Evolutionary conservation across 1,140 invertebrate species (phyloP), one percentile per base, ranked within the genome.

Genomic region (Caenorhabditis remanei): DNA sequence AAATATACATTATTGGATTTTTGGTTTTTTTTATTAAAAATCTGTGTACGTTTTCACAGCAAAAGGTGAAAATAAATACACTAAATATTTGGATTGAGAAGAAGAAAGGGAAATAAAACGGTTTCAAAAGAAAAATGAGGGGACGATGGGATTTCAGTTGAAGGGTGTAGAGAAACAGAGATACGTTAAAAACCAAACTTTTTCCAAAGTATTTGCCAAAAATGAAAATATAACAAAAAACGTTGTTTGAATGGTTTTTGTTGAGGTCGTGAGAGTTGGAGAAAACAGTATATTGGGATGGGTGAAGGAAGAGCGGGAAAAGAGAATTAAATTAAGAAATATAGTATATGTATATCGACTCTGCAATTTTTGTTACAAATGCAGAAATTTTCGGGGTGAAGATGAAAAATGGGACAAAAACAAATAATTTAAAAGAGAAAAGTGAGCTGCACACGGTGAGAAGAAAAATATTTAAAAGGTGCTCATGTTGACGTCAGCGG

Each of bases 401-500:
- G 14, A 46, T 19, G 6, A 46, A 46, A 48, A n/a, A 21, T 14
- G 19, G 43, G 67, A n/a, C 19, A 41, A 50, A 41, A 46, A 46
- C 13, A 79, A 32, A 79, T 79, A 79, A 79, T 79, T 79, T 79
- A 79, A 79, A 79, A 79, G 19, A 40, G n/a, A 79, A 79, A 79
- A 50, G 46, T 71, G 46, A 79, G 46, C n/a, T 48, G 4, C 71
- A 71, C 40, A 71, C 43, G 32, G 40, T 0, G 58, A 9, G 58
- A 32, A 11, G 61, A 32, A 63, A n/a, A 58, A 58, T 14, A 40
- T 53, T 88, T 86, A 87, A 50, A 86, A 88, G 24, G 53, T 83
- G 46, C 65, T 61, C 86, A 88, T 89, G n/a, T 88, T 87, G 79
- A 89, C 86, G 48, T 90, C 89, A 32, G 87, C 83, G 4, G 88